These are phyloP conservation scores for Sitobion miscanthi DNA, from an alignment of 1,140 invertebrate genomes.

Conservation along the genomic window DNA sequence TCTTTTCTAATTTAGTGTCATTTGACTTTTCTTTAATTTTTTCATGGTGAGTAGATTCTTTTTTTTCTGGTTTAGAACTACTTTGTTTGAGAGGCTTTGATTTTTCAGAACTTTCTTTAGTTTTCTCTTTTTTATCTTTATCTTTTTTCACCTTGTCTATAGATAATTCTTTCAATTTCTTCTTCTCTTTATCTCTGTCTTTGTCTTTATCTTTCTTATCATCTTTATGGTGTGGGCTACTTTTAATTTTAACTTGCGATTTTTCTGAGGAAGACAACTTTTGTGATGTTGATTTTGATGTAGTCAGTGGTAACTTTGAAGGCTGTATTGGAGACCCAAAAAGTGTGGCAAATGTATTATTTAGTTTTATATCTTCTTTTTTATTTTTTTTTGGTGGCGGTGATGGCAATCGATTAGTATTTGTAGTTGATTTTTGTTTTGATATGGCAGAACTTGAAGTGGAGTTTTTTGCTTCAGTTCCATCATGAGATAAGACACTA, in stretches of 20 bases:
- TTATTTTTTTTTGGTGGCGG: constrained; percentile 56
- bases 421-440: constrained; percentile 50
- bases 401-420: constrained; percentile 49
- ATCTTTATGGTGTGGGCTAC: constrained; percentile 45
- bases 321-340: constrained; percentile 76
- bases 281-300: constrained; percentile 56
- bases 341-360: constrained; percentile 75
- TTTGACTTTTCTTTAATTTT: constrained; percentile 57
- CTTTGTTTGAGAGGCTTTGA: constrained; percentile 51
- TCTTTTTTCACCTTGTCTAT: constrained; percentile 44
- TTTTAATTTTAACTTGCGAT: constrained; percentile 54
- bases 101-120: constrained; percentile 57
- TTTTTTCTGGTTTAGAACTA: constrained; percentile 55
- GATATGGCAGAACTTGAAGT: constrained; percentile 49
- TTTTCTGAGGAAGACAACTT: constrained; percentile 54
- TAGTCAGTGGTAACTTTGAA: constrained; percentile 50
- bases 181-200: constrained; percentile 57
- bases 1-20: constrained; percentile 57
- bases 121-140: constrained; percentile 58
- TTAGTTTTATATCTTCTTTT: constrained; percentile 68
- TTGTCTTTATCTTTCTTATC: constrained; percentile 57
- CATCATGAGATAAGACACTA: constrained; percentile 52
- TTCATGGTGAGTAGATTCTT: constrained; percentile 34
- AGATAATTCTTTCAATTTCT: constrained; percentile 53
- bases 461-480: constrained; percentile 46